Conservation (phyloP, 2,888 invertebrate species). For the Drosophila mettleri region DNA sequence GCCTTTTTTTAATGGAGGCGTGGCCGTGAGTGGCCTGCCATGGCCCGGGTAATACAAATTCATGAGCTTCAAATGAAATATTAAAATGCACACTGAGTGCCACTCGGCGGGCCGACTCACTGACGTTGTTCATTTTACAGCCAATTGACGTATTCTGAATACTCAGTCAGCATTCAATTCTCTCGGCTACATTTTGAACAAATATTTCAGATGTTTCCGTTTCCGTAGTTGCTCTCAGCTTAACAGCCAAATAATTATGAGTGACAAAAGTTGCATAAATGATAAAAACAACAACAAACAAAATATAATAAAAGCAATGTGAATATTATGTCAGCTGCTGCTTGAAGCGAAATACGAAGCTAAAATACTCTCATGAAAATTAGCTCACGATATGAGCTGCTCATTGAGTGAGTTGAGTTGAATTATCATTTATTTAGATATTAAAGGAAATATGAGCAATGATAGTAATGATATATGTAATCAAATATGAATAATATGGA, state of each 20-base stretch:
- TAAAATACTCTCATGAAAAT: background rate
- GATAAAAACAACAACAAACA: constrained; percentile 10
- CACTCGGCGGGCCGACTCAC: constrained; percentile 31
- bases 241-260: constrained; percentile 77
- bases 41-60: constrained; percentile 61
- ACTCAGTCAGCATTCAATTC: constrained; percentile 45
- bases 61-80: constrained; percentile 74
- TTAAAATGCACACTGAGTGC: constrained; percentile 64
- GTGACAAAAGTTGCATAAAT: constrained; percentile 78
- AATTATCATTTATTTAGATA: no score
- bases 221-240: constrained; percentile 61
- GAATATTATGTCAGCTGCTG: constrained; percentile 6
- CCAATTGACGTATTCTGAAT: constrained; percentile 46
- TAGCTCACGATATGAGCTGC: no score
- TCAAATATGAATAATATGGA: no score
- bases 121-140: constrained; percentile 25
- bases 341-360: background rate
- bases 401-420: background rate
- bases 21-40: background rate
- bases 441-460: no score
- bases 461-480: no score
- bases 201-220: constrained; percentile 73
- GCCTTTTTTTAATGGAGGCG: constrained; percentile 30
- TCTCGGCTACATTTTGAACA: constrained; percentile 56
- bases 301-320: constrained; percentile 32